phyloP scores from a whole-genome alignment of 2,888 invertebrate genomes.

The Lepidochitona cinerea region DNA sequence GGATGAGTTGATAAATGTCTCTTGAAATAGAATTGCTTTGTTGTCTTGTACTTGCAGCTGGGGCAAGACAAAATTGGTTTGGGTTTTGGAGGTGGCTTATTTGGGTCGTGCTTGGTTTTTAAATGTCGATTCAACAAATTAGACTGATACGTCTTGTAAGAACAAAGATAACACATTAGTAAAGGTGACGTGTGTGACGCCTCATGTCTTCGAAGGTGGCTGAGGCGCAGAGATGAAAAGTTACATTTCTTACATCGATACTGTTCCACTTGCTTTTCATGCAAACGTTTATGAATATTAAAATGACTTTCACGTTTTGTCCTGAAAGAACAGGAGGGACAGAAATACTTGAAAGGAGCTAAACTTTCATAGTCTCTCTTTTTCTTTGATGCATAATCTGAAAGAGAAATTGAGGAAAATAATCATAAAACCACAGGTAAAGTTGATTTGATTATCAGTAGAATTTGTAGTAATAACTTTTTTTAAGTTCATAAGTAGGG shows the following conservation, averaged over 20 bases:
- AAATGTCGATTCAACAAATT: constrained; percentile 55
- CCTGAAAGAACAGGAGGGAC: constrained; percentile 71
- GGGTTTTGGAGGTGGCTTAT: constrained; percentile 11
- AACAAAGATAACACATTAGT: constrained; percentile 56
- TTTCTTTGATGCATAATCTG: neutral
- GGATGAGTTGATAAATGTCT: constrained; percentile 56
- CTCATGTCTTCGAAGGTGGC: constrained; percentile 69
- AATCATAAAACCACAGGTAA: too few species aligned
- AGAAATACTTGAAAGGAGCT: constrained; percentile 73
- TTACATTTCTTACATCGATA: constrained; percentile 66
- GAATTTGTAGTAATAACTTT: too few species aligned
- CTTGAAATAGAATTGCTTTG: constrained; percentile 45
- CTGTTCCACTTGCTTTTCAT: constrained; percentile 50
- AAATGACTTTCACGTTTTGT: constrained; percentile 72
- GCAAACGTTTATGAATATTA: constrained; percentile 66
- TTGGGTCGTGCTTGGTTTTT: constrained; percentile 50
- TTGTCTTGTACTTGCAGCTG: constrained; percentile 59
- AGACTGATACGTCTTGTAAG: constrained; percentile 59
- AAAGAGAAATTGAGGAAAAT: neutral
- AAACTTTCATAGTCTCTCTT: constrained; percentile 73
- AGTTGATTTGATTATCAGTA: too few species aligned
- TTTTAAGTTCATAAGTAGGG: too few species aligned
- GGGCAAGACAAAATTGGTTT: constrained; percentile 38
- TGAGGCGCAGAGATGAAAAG: constrained; percentile 68
- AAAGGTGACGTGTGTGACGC: constrained; percentile 60